Percentiles rank a stretch among this genome's conserved stretches.
These are phyloP conservation scores for Yasuhikotakia modesta DNA, from an alignment of 2,797 vertebrate species.

Conservation along the genomic window DNA sequence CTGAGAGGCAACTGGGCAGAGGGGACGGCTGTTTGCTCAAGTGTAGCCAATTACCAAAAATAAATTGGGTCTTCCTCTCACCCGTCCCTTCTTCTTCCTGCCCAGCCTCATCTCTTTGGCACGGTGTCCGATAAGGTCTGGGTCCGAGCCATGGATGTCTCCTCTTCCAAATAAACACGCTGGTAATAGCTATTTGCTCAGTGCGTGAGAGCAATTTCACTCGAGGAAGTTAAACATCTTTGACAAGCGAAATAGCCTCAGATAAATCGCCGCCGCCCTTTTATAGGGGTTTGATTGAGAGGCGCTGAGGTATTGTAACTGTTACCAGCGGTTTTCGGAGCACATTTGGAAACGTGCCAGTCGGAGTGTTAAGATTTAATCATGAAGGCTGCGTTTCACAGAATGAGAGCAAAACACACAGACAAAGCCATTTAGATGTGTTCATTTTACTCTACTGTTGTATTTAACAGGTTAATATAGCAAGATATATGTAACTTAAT, in stretches of 20 bases:
- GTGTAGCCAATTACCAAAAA: conserved; percentile 83
- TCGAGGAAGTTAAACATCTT: conserved; percentile 78
- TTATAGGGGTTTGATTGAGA: conserved; percentile 71
- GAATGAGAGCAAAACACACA: conserved; percentile 21
- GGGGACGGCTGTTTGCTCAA: conserved; percentile 78
- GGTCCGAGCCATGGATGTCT: conserved; percentile 66
- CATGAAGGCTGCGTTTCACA: no score
- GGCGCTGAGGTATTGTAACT: conserved; percentile 72
- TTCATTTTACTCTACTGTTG: no score
- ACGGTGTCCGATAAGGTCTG: conserved; percentile 70
- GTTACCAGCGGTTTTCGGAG: conserved; percentile 70
- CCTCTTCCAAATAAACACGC: conserved; percentile 79
- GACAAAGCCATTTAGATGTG: neutral
- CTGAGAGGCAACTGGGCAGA: conserved; percentile 69
- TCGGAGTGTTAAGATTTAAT: conserved; percentile 65
- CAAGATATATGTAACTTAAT: no score
- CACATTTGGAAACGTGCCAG: conserved; percentile 64
- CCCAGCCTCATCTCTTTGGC: conserved; percentile 67
- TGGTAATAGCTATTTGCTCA: conserved; percentile 79
- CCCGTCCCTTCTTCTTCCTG: conserved; percentile 63
- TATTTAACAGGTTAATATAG: no score
- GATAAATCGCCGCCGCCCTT: conserved; percentile 79
- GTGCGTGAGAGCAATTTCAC: conserved; percentile 74
- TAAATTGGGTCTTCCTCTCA: conserved; percentile 79
- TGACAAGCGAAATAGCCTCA: conserved; percentile 77